Conservation (phyloP, 2,888 invertebrate genomes). For the Lissonota sp. region DNA sequence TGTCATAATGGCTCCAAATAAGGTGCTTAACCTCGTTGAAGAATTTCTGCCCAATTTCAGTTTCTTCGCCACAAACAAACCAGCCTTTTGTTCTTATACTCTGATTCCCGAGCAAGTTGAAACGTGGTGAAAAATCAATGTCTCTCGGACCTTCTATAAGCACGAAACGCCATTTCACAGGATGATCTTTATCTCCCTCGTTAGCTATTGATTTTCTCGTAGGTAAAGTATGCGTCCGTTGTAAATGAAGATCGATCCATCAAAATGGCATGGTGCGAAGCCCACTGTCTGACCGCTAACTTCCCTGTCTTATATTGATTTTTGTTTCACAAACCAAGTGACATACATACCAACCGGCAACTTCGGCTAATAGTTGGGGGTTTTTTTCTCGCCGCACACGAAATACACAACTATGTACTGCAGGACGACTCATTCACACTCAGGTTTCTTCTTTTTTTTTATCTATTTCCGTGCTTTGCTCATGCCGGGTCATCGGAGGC, state of each 20-base stretch:
- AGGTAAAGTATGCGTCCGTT: conserved; percentile 33
- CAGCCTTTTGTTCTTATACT: too few relatives aligned
- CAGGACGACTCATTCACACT: not conserved
- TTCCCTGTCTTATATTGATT: conserved; percentile 46
- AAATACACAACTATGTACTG: too few relatives aligned
- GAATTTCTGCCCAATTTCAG: too few relatives aligned
- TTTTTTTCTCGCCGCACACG: too few relatives aligned
- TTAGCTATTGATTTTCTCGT: conserved; percentile 56
- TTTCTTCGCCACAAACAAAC: too few relatives aligned
- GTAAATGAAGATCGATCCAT: conserved; percentile 59
- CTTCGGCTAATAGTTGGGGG: conserved; percentile 1
- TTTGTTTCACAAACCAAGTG: not conserved
- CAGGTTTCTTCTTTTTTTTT: conserved; percentile 9
- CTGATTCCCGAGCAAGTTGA: not conserved
- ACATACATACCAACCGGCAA: conserved; percentile 13
- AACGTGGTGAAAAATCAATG: conserved; percentile 11
- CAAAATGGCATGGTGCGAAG: conserved; percentile 33
- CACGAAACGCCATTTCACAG: conserved; percentile 28
- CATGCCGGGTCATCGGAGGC: conserved; percentile 21
- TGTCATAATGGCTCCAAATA: too few relatives aligned
- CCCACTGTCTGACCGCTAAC: conserved; percentile 25
- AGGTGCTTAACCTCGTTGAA: too few relatives aligned
- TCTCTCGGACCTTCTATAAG: conserved; percentile 14
- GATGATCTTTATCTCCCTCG: conserved; percentile 43
- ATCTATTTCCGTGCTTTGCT: not conserved